Base-by-base conservation (phyloP, 2,888 invertebrate species). In the Linnaemya vulpina region DNA sequence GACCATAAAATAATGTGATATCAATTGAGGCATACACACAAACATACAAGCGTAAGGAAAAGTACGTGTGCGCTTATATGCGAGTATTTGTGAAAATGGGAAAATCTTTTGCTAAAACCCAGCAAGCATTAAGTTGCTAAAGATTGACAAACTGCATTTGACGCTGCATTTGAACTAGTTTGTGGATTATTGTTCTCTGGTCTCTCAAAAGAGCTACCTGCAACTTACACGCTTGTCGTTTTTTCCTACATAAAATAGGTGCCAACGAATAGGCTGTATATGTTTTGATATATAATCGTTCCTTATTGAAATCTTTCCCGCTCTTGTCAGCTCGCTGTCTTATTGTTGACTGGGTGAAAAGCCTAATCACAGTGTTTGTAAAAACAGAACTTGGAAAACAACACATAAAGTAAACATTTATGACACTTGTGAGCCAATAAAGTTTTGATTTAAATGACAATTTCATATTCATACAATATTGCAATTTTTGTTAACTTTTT, bases 361-460 rank as follows among this genome's bases (percentile, higher is more conserved):
- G 2, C 7, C 43, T 43, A 43, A 7, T 25, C 0, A 11, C 30
- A 35, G 30, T 60, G 13, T 38, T 62, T 35, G 30, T 15, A 40
- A 46, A 25, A 74, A 35, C 38, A 51, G 5, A 74, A 40, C 60
- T 38, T 40, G 43, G 79, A 13, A 65, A 68, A 35, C 13, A 46
- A 35, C 51, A 60, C 51, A 73, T 63, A 75, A 73, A 60, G 74
- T 73, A 74, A 62, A 43, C 68, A 83, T 83, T 78, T 78, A 83
- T 73, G 83, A 68, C 78, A 73, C 78, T 53, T 78, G 83, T 73
- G 67, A 75, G 74, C 70, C 73, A 83, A 78, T 79, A 78, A 70
- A 74, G 63, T 22, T 79, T 71, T 79, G 68, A 71, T 74, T 78
- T 83, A 83, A 83, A 75, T 79, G 75, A 55, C 70, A 65, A 79